phyloP scores from a whole-genome alignment of 2,113 vertebrate species.

The Forbesichthys papilliferus region DNA sequence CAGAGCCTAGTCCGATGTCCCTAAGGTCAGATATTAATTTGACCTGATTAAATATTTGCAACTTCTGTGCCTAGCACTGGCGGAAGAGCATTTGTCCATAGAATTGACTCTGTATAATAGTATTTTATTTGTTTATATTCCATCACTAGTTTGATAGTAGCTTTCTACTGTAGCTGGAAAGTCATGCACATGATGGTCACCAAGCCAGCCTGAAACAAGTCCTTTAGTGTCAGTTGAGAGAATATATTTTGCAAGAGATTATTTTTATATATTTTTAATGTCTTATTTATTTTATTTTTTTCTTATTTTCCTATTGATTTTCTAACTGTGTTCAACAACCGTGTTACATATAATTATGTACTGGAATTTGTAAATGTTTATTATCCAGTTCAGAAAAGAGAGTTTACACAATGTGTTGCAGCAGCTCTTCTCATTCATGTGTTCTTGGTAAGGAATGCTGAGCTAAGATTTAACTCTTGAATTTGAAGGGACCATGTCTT shows the following conservation, averaged over 20 bases:
- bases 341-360: conserved; percentile 58
- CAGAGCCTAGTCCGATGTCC: not conserved
- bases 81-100: conserved; percentile 55
- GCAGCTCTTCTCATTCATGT: not conserved
- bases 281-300: conserved; percentile 84
- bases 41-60: conserved; percentile 24
- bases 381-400: conserved; percentile 59
- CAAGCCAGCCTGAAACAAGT: conserved; percentile 73
- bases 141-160: conserved; percentile 85
- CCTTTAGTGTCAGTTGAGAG: conserved; percentile 82
- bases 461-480: conserved; percentile 20
- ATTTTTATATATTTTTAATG: conserved; percentile 98
- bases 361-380: conserved; percentile 1
- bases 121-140: conserved; percentile 64
- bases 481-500: conserved; percentile 37
- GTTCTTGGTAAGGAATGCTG: not conserved
- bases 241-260: conserved; percentile 97
- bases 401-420: not conserved
- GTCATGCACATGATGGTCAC: conserved; percentile 60
- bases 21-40: conserved; percentile 1
- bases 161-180: conserved; percentile 75
- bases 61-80: conserved; percentile 13
- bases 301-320: conserved; percentile 73
- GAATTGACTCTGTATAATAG: conserved; percentile 64
- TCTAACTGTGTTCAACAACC: conserved; percentile 68